phyloP scores from a whole-genome alignment of 2,888 invertebrate genomes.

The Synergus umbraculus region DNA sequence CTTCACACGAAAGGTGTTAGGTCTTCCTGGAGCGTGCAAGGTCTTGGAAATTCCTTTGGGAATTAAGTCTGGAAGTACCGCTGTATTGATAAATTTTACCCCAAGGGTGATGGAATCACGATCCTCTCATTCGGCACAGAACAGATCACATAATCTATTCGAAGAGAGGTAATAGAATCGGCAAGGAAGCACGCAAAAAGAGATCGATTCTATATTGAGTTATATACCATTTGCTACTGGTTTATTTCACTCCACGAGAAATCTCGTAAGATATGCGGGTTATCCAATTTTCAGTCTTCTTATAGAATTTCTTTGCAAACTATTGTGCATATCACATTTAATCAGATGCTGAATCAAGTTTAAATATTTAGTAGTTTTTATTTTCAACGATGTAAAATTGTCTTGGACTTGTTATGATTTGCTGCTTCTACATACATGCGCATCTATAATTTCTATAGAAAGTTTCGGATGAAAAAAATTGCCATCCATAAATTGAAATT shows the following conservation, averaged over 20 bases:
- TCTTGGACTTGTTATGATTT: neutral
- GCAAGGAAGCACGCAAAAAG: slow-evolving; percentile 18
- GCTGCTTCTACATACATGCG: neutral
- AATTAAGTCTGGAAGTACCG: slow-evolving; percentile 22
- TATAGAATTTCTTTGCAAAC: neutral
- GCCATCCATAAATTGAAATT: slow-evolving; percentile 15
- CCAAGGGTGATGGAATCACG: slow-evolving; percentile 20
- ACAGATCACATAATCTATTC: slow-evolving; percentile 29
- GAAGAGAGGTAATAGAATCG: slow-evolving; percentile 26
- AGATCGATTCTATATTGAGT: slow-evolving; percentile 34
- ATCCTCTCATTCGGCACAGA: slow-evolving; percentile 16
- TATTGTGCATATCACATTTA: neutral
- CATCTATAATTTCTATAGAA: neutral
- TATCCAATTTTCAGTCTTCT: neutral
- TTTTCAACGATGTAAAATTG: too few species aligned
- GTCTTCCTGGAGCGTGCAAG: slow-evolving; percentile 1
- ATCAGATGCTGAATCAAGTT: neutral
- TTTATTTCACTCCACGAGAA: neutral
- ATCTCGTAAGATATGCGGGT: neutral
- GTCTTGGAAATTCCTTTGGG: slow-evolving; percentile 1
- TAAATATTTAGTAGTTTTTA: too few species aligned
- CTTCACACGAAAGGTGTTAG: neutral
- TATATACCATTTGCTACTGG: slow-evolving; percentile 31
- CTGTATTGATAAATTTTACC: slow-evolving; percentile 35
- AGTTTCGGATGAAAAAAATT: slow-evolving; percentile 7